Conservation (phyloP, 2,113 vertebrate genomes). For the Grammomys surdaster region DNA sequence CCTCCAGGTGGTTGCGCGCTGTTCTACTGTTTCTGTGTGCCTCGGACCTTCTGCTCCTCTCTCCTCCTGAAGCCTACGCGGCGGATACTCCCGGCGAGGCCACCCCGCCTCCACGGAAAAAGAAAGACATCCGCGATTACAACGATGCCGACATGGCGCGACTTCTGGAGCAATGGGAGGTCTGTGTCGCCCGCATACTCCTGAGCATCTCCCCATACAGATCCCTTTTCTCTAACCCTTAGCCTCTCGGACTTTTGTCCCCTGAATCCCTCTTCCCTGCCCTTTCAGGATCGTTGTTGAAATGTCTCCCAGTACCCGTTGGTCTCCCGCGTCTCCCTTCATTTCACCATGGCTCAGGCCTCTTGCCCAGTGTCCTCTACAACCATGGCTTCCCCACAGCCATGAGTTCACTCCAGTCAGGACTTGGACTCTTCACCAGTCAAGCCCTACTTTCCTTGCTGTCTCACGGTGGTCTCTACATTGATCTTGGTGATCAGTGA, state of each 20-base stretch:
- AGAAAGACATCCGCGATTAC: slow-evolving; percentile 97
- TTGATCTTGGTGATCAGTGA: not conserved
- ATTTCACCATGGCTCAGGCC: not conserved
- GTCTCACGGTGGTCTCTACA: not conserved
- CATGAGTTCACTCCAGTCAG: no score
- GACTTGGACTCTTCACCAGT: not conserved
- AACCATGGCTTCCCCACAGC: not conserved
- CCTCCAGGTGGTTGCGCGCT: not conserved
- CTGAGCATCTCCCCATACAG: no score
- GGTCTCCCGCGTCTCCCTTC: accelerated
- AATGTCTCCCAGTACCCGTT: no score
- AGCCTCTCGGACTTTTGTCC: not conserved
- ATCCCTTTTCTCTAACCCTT: no score
- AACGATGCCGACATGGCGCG: slow-evolving; percentile 98
- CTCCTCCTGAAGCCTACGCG: slow-evolving; percentile 68
- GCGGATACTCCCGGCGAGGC: slow-evolving; percentile 45
- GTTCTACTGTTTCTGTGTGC: slow-evolving; percentile 65
- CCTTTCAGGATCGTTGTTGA: not conserved
- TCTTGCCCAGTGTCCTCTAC: not conserved
- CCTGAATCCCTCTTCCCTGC: not conserved
- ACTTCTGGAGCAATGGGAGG: slow-evolving; percentile 98
- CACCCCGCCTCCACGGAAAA: slow-evolving; percentile 84
- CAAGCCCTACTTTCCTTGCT: not conserved
- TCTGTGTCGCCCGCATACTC: slow-evolving; percentile 71
- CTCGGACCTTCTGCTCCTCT: slow-evolving; percentile 65